A percentile compares a stretch with the other conserved stretches of the same genome.
Evolutionary conservation across 2,888 invertebrate genomes (phyloP).

Genomic region (Uloborus plumipes): DNA sequence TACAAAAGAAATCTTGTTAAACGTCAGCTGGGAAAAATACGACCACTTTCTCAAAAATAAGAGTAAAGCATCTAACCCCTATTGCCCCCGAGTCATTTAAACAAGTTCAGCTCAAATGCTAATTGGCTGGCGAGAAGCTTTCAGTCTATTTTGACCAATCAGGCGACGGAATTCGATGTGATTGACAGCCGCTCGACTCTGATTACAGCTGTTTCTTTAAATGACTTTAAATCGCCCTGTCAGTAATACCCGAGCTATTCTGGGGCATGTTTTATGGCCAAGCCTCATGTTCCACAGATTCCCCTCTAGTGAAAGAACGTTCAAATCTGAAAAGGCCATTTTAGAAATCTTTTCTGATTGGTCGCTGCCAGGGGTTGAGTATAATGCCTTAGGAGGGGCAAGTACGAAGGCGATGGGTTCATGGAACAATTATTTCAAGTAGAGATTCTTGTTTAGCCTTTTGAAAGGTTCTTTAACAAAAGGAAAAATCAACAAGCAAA

Average conservation of each 20-base stretch:
- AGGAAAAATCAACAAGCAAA: too few species aligned
- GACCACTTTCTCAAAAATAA: not conserved
- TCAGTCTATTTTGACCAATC: constrained; percentile 29
- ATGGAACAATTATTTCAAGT: too few species aligned
- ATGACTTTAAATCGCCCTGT: constrained; percentile 39
- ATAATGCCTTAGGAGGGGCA: constrained; percentile 26
- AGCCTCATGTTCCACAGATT: constrained; percentile 38
- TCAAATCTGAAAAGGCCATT: constrained; percentile 34
- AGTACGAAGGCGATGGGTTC: not conserved
- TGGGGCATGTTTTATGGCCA: constrained; percentile 27
- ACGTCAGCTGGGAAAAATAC: constrained; percentile 26
- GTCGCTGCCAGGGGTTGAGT: not conserved
- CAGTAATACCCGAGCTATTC: constrained; percentile 39
- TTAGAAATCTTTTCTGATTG: constrained; percentile 41
- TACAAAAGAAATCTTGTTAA: constrained; percentile 49
- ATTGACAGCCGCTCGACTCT: constrained; percentile 32
- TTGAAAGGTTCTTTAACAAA: too few species aligned
- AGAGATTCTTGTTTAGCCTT: too few species aligned
- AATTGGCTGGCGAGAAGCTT: constrained; percentile 38
- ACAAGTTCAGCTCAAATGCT: constrained; percentile 29
- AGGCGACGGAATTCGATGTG: constrained; percentile 6
- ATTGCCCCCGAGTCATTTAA: constrained; percentile 22
- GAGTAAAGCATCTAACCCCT: constrained; percentile 15
- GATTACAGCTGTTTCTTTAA: constrained; percentile 53
- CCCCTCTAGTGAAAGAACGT: constrained; percentile 25